A percentile compares a stretch with the other conserved stretches of the same genome.
These are phyloP conservation scores for Ceriagrion tenellum DNA, from an alignment of 2,888 invertebrate species.

Conservation along the genomic window DNA sequence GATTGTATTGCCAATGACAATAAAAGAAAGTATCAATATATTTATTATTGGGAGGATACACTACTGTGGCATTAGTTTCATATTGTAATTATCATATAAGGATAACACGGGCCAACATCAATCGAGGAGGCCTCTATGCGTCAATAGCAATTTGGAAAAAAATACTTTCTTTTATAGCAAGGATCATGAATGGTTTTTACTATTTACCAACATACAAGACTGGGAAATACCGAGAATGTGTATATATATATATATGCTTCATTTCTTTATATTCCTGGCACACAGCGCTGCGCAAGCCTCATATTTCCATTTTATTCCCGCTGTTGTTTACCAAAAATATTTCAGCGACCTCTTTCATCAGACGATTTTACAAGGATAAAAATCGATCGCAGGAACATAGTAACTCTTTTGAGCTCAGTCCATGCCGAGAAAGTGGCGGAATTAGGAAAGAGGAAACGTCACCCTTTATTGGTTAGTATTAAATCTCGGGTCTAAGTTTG, in stretches of 20 bases:
- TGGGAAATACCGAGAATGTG: not conserved
- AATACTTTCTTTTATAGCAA: not conserved
- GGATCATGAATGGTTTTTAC: not conserved
- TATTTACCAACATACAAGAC: not conserved
- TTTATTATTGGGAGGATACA: too few species aligned
- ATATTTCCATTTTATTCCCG: not conserved
- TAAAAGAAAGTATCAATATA: too few species aligned
- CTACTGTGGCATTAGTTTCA: too few species aligned
- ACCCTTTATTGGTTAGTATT: not conserved
- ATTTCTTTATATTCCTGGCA: too few species aligned
- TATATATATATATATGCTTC: too few species aligned
- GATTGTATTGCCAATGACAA: too few species aligned
- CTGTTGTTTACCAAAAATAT: not conserved
- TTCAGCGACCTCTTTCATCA: not conserved
- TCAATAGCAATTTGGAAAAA: not conserved
- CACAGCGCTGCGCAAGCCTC: too few species aligned
- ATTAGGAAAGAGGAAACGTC: not conserved
- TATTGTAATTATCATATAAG: too few species aligned
- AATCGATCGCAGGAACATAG: not conserved
- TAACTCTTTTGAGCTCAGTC: not conserved
- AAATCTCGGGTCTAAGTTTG: not conserved
- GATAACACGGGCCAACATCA: too few species aligned
- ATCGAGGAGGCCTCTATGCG: not conserved
- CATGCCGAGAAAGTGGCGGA: not conserved
- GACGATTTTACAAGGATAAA: too few species aligned